phyloP scores from a whole-genome alignment of 2,797 vertebrate species.

The Bucorvus abyssinicus region DNA sequence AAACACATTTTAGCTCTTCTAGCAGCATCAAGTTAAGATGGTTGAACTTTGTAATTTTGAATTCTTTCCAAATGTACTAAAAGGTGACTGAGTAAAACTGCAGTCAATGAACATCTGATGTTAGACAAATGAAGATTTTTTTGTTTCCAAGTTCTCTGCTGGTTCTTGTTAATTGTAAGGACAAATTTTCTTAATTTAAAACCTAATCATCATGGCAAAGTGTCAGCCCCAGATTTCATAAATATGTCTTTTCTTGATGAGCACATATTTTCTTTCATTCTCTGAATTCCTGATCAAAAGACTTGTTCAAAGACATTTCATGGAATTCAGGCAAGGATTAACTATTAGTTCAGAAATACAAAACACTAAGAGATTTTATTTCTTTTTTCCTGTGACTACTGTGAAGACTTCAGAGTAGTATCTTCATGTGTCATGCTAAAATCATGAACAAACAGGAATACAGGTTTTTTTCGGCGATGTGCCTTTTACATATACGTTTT shows the following conservation, averaged over 20 bases:
- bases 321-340: neutral
- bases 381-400: neutral
- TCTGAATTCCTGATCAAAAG: conserved; percentile 18
- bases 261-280: neutral
- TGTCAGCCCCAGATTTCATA: neutral
- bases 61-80: neutral
- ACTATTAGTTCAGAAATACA: neutral
- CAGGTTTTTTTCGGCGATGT: neutral
- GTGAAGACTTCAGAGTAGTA: neutral
- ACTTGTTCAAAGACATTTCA: neutral
- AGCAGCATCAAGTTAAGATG: neutral
- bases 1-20: neutral
- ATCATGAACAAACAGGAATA: neutral
- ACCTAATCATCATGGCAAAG: conserved; percentile 8
- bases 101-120: neutral
- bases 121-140: neutral
- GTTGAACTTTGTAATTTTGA: neutral
- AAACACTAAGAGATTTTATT: neutral
- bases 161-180: conserved; percentile 20
- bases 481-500: neutral
- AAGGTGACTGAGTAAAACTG: conserved; percentile 15
- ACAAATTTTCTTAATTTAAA: conserved; percentile 36
- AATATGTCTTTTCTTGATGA: neutral
- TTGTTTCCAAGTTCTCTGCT: neutral
- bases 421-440: neutral